A percentile compares a stretch with the other conserved stretches of the same genome.
Evolutionary conservation across 2,113 vertebrate species (phyloP).

Genomic region (Tetrax tetrax): DNA sequence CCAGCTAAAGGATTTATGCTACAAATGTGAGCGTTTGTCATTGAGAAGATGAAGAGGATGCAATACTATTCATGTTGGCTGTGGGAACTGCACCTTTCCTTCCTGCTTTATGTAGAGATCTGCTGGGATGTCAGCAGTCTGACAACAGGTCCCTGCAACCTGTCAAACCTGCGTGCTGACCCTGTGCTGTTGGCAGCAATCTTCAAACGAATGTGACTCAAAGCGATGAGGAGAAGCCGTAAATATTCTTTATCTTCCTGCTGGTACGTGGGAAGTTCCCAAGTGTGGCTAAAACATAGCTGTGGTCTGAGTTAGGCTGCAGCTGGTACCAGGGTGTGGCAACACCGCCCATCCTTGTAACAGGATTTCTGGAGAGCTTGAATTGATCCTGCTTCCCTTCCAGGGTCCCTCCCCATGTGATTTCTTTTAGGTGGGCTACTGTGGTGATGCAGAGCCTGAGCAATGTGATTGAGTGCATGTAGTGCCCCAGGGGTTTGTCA

Average conservation of each 20-base stretch:
- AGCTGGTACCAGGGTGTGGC: not conserved
- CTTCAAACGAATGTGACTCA: not conserved
- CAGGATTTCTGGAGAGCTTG: not conserved
- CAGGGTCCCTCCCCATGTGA: fast-evolving
- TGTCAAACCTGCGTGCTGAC: not conserved
- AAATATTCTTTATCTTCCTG: not conserved
- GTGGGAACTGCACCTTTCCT: not conserved
- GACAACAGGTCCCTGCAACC: not conserved
- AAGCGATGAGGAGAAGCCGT: not conserved
- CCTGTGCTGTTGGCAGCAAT: not conserved
- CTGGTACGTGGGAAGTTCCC: not conserved
- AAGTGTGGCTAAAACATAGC: not conserved
- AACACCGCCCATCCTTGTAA: not conserved
- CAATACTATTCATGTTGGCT: not conserved
- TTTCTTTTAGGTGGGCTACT: not conserved
- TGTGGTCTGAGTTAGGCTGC: not conserved
- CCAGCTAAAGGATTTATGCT: not conserved
- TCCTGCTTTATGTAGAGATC: not conserved
- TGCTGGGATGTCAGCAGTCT: not conserved
- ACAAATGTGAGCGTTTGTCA: not conserved
- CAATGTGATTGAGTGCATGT: not conserved
- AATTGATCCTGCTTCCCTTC: not conserved
- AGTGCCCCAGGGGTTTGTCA: not conserved
- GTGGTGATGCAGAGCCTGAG: not conserved
- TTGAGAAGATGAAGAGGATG: not conserved